Base-by-base conservation (phyloP, 2,888 invertebrate genomes). In the Patella depressa region DNA sequence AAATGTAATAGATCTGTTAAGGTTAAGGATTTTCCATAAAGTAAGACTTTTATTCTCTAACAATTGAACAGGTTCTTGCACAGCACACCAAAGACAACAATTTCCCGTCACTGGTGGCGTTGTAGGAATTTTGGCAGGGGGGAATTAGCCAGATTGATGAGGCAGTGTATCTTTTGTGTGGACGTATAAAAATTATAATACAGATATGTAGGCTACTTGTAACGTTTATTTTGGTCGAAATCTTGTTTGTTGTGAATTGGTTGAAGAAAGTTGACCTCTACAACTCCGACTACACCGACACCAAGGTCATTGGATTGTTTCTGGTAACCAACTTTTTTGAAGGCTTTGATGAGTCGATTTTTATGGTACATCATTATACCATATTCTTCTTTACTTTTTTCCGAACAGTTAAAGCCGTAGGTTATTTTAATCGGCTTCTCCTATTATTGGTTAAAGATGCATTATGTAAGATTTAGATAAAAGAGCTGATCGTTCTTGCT, bases 181-280 rank as follows among this genome's bases (percentile, higher is more conserved):
- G 34, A 34, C 34, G 34, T 34, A 29, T 34, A 34, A 34, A 34
- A 34, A 34, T 34, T 34, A 34, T 34, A 34, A 34, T 34, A 34
- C 34, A 34, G 34, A 34, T 34, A 34, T 34, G 7, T 34, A 34
- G 34, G 34, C 5, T 34, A 59, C 65, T 59, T 85, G 85, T 86
- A 89, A 76, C 84, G 78, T 45, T 87, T 87, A 45, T 84, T 86
- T 73, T 85, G 85, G 73, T 83, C 84, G 80, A 89, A 89, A 75
- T 89, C 89, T 72, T 89, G 89, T 79, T 89, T 89, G 76, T 88
- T 90, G 80, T 89, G 89, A 29, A 85, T 88, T 4, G 89, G 89
- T n/a, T 84, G 82, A 65, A 89, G 80, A 77, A 87, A 88, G 80
- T 88, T 85, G 0, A 85, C 83, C 69, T 89, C 88, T 1, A 86